Percentiles rank a stretch among this genome's conserved stretches.
Evolutionary conservation across 2,113 vertebrate genomes (phyloP).

Genomic region (Smithornis capensis): DNA sequence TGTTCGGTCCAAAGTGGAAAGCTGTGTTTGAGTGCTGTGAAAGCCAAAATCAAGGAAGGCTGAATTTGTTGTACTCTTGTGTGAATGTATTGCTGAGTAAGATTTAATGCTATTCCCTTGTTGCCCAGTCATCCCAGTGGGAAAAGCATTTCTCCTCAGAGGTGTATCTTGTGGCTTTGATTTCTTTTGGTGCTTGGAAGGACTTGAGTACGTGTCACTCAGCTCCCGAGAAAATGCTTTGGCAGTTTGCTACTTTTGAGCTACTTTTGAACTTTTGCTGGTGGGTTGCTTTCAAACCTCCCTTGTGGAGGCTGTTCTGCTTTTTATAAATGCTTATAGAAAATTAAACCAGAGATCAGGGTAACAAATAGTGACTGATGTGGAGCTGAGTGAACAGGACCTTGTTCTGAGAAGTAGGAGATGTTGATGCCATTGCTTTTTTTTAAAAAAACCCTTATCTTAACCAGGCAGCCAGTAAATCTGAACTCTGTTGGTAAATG

Average conservation of each 20-base stretch:
- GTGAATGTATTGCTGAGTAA: background rate
- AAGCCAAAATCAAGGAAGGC: background rate
- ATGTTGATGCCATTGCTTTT: background rate
- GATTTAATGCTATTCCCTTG: background rate
- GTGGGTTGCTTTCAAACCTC: background rate
- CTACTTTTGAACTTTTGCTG: background rate
- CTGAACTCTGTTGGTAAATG: background rate
- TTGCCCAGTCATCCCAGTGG: background rate
- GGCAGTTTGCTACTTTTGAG: background rate
- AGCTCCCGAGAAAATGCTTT: background rate
- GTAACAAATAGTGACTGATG: background rate
- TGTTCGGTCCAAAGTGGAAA: background rate
- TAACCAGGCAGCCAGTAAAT: background rate
- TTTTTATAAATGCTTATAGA: background rate
- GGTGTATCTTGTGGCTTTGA: background rate
- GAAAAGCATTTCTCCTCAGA: background rate
- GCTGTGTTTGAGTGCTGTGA: background rate
- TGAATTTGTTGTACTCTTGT: background rate
- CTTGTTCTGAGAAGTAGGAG: background rate
- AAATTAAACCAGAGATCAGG: background rate
- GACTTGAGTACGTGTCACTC: background rate
- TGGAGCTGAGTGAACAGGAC: background rate
- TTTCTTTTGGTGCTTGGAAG: background rate
- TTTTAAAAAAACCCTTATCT: background rate
- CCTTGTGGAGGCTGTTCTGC: background rate